A percentile compares a stretch with the other conserved stretches of the same genome.
Conservation (phyloP, 2,113 vertebrate species). For the Shinisaurus crocodilurus region DNA sequence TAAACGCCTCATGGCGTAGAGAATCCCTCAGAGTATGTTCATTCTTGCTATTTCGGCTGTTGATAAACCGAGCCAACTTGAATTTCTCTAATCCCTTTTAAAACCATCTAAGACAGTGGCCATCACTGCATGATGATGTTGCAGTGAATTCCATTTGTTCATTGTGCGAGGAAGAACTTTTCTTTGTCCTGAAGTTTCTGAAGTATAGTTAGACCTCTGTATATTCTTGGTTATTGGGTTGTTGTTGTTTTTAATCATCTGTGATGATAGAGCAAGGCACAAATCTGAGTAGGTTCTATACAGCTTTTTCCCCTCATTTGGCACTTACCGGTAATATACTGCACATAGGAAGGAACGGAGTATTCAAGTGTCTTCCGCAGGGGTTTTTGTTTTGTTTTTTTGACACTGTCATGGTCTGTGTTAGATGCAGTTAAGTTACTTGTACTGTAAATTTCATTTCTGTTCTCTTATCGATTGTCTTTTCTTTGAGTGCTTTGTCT, state of each 20-base stretch:
- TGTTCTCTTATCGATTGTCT: conserved; percentile 45
- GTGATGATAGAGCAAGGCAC: neutral
- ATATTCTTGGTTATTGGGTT: neutral
- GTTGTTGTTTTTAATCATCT: neutral
- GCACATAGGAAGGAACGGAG: neutral
- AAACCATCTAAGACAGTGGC: neutral
- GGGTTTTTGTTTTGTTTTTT: neutral
- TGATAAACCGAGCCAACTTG: neutral
- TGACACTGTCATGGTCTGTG: conserved; percentile 21
- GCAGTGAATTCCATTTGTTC: neutral
- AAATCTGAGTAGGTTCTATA: neutral
- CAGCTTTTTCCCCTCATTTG: neutral
- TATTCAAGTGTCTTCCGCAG: neutral
- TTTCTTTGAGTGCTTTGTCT: conserved; percentile 12
- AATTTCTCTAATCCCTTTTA: neutral
- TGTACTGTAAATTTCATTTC: conserved; percentile 41
- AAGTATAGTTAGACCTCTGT: neutral
- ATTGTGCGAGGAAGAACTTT: neutral
- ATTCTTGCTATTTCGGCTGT: neutral
- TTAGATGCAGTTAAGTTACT: conserved; percentile 36
- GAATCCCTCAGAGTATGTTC: too few relatives aligned
- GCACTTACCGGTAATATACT: neutral
- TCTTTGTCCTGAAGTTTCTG: neutral
- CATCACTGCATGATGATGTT: neutral
- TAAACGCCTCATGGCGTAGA: too few relatives aligned